A percentile compares a stretch with the other conserved stretches of the same genome.
These are phyloP conservation scores for Macropus fuliginosus DNA, from an alignment of 2,797 vertebrate species.

Conservation along the genomic window DNA sequence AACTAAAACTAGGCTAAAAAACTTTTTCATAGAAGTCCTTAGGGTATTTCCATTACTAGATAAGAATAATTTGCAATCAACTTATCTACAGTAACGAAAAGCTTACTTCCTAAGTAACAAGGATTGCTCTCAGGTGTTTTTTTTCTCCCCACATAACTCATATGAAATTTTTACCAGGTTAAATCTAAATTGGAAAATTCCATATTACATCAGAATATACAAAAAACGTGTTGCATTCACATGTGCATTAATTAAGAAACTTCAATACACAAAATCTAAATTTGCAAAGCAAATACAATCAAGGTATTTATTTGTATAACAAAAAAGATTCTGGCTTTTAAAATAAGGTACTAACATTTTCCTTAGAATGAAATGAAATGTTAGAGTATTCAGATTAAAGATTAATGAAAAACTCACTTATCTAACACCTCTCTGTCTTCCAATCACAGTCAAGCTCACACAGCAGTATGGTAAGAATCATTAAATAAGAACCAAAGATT, in stretches of 20 bases:
- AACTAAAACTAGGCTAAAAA: conserved; percentile 47
- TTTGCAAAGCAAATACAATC: conserved; percentile 8
- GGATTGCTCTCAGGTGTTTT: conserved; percentile 48
- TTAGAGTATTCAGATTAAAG: not conserved
- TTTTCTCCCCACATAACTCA: conserved; percentile 22
- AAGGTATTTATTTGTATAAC: conserved; percentile 40
- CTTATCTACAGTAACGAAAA: conserved; percentile 53
- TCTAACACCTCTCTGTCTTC: not conserved
- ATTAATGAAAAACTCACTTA: not conserved
- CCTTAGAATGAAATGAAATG: not conserved
- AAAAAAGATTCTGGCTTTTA: conserved; percentile 35
- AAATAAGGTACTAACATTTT: conserved; percentile 36
- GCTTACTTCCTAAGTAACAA: conserved; percentile 53
- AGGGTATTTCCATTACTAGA: conserved; percentile 39
- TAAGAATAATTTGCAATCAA: conserved; percentile 64
- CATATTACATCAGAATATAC: not conserved
- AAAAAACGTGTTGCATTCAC: not conserved
- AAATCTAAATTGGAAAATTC: not conserved
- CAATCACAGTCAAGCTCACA: not conserved
- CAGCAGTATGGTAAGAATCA: not conserved
- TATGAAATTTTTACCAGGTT: conserved; percentile 1
- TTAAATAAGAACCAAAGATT: not conserved
- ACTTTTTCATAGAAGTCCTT: conserved; percentile 17
- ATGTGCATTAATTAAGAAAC: not conserved
- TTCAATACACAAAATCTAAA: not conserved